Conservation (phyloP, 2,113 vertebrate genomes). For the Panurus biarmicus region DNA sequence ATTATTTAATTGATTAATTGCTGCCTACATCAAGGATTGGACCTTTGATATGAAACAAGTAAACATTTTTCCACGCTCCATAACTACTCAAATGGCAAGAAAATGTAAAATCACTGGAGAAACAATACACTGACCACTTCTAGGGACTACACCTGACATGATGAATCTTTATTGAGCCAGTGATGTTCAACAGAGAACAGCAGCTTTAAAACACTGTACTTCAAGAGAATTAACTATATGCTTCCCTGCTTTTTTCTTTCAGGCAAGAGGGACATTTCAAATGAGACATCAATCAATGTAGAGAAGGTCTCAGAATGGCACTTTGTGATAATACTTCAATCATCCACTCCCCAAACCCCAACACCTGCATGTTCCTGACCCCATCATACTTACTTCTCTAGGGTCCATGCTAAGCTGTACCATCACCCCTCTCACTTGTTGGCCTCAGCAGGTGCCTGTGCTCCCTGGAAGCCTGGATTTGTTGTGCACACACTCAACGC, state of each 20-base stretch:
- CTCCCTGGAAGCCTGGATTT: background rate
- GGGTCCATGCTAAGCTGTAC: background rate
- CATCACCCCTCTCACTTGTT: background rate
- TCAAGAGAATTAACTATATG: background rate
- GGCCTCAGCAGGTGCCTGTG: background rate
- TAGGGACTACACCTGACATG: background rate
- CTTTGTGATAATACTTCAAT: background rate
- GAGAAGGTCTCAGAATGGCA: background rate
- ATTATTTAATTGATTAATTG: slow-evolving; percentile 1
- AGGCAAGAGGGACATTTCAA: slow-evolving; percentile 1
- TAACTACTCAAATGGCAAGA: background rate
- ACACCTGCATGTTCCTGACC: background rate
- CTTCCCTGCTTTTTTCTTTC: background rate
- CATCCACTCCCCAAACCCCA: background rate
- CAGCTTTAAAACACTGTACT: background rate
- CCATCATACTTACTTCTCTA: background rate
- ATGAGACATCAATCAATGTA: background rate
- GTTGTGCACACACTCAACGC: fast-evolving
- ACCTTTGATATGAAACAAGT: background rate
- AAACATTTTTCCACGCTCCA: background rate
- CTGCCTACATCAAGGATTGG: background rate
- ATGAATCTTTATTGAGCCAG: background rate
- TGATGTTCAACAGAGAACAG: background rate
- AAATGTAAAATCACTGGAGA: background rate
- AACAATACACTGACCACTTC: background rate